Evolutionary conservation across 2,113 vertebrate genomes (phyloP).

Genomic region (Toxotes chatareus): DNA sequence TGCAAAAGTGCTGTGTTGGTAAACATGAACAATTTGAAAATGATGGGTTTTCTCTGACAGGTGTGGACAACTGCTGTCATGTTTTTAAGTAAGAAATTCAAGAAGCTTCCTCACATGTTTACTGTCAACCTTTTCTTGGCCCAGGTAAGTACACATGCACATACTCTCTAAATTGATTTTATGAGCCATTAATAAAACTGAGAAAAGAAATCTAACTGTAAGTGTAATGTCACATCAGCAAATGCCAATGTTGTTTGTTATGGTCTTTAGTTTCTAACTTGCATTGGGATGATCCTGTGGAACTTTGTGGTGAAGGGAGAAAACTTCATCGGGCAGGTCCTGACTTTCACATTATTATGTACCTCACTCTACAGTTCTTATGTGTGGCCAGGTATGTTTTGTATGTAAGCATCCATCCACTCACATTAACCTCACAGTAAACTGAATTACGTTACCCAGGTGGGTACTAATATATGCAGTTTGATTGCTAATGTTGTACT

Average conservation of each 20-base stretch:
- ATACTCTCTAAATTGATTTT: neutral
- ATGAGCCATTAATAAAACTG: neutral
- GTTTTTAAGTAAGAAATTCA: slow-evolving; percentile 93
- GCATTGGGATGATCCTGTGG: slow-evolving; percentile 94
- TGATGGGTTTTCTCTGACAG: slow-evolving; percentile 71
- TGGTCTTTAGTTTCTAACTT: slow-evolving; percentile 86
- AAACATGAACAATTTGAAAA: neutral
- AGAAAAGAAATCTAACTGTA: neutral
- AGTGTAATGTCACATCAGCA: neutral
- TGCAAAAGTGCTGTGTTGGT: neutral
- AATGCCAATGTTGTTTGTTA: neutral
- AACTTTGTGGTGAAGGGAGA: slow-evolving; percentile 88
- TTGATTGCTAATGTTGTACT: neutral
- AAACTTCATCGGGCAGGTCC: slow-evolving; percentile 87
- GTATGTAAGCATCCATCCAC: neutral
- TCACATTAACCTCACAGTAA: neutral
- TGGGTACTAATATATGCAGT: neutral
- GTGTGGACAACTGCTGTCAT: slow-evolving; percentile 93
- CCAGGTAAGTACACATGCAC: slow-evolving; percentile 85
- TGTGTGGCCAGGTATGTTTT: slow-evolving; percentile 91
- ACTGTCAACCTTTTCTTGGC: slow-evolving; percentile 92
- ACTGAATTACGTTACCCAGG: neutral
- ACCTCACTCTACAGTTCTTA: slow-evolving; percentile 94
- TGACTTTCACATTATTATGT: slow-evolving; percentile 92
- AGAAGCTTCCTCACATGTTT: slow-evolving; percentile 92